phyloP scores from a whole-genome alignment of 2,113 vertebrate species.

The Arizona elegans region DNA sequence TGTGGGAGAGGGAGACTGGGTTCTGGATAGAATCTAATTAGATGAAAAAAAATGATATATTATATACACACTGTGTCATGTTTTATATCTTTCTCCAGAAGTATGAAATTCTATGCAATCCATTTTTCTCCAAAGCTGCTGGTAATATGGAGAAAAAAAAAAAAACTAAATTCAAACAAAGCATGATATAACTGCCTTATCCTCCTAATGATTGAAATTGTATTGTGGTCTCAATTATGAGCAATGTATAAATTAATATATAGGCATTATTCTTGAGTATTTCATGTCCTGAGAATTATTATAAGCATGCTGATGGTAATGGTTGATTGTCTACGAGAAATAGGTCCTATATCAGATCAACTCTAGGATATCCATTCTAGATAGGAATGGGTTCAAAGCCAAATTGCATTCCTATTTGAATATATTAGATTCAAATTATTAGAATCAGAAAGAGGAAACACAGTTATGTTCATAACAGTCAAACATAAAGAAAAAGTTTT shows the following conservation, averaged over 20 bases:
- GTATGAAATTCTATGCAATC: too few relatives aligned
- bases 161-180: not conserved
- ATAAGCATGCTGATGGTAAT: not conserved
- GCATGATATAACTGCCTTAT: not conserved
- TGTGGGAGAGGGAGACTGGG: not conserved
- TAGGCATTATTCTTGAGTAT: not conserved
- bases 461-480: not conserved
- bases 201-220: not conserved
- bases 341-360: not conserved
- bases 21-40: not conserved
- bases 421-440: too few relatives aligned
- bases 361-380: not conserved
- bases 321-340: not conserved
- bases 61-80: not conserved
- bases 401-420: not conserved
- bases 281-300: not conserved
- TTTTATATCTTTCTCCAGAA: not conserved
- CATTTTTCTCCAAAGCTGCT: not conserved
- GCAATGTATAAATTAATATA: slow-evolving; percentile 5
- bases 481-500: not conserved
- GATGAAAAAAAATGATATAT: not conserved
- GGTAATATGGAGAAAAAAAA: not conserved
- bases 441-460: not conserved
- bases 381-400: not conserved
- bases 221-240: not conserved